These are phyloP conservation scores for Actenoides hombroni DNA, from an alignment of 2,113 vertebrate genomes.

Conservation along the genomic window DNA sequence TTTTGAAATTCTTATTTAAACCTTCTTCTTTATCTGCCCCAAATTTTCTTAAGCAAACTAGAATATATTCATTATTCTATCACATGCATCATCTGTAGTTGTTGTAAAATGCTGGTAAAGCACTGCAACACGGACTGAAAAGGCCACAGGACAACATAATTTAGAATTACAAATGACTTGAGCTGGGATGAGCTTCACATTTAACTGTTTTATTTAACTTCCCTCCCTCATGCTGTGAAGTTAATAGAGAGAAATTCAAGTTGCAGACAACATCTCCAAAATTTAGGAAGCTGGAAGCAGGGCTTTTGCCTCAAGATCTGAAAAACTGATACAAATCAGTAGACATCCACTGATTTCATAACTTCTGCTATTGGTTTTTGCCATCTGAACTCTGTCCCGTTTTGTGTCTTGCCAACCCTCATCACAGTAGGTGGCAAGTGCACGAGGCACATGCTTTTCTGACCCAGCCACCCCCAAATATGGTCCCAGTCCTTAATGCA, in stretches of 20 bases:
- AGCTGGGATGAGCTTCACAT: not conserved
- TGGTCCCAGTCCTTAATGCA: not conserved
- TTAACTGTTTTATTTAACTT: not conserved
- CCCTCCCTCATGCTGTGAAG: not conserved
- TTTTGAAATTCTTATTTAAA: not conserved
- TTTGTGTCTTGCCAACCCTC: not conserved
- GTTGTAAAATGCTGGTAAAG: not conserved
- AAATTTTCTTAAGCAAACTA: not conserved
- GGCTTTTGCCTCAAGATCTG: constrained; percentile 13
- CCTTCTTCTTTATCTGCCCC: not conserved
- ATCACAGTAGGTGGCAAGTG: not conserved
- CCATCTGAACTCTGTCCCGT: not conserved
- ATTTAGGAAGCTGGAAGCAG: not conserved
- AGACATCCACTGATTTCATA: constrained; percentile 24
- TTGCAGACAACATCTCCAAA: not conserved
- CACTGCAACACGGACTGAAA: not conserved
- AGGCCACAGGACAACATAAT: not conserved
- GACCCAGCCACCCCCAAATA: accelerated
- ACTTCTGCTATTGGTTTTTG: not conserved
- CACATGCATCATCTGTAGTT: not conserved
- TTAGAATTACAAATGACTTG: not conserved
- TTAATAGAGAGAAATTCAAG: not conserved
- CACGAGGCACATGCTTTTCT: not conserved
- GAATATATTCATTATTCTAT: not conserved
- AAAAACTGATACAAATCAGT: constrained; percentile 26